These are phyloP conservation scores for Semotilus atromaculatus DNA, from an alignment of 2,797 vertebrate genomes.

Conservation along the genomic window DNA sequence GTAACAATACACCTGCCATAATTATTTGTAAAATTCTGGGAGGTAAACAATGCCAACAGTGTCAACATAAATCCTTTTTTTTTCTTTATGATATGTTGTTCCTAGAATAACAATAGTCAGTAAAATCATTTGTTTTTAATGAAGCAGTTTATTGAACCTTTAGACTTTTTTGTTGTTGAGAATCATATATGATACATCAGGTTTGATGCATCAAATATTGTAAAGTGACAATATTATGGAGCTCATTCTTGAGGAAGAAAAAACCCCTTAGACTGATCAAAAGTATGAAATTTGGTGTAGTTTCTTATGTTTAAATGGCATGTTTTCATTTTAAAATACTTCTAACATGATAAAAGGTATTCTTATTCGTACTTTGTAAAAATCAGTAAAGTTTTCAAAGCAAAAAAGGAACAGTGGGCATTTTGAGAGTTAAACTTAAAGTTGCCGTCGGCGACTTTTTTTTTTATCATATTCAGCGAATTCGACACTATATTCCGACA, in stretches of 20 bases:
- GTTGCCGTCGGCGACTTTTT: no score
- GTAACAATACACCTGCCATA: neutral
- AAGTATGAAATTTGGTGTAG: neutral
- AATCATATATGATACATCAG: neutral
- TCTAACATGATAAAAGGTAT: neutral
- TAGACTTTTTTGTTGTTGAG: neutral
- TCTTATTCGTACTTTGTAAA: neutral
- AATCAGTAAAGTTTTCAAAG: neutral
- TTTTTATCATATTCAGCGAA: no score
- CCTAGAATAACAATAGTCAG: neutral
- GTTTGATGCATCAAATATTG: neutral
- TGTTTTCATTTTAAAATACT: neutral
- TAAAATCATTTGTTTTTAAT: neutral
- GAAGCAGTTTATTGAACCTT: neutral
- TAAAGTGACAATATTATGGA: neutral
- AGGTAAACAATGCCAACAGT: neutral
- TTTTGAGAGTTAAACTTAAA: neutral
- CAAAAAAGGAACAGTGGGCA: neutral
- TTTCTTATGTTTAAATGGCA: neutral
- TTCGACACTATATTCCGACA: no score
- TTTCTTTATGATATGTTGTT: neutral
- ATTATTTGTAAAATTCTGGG: neutral
- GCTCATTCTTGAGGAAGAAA: neutral
- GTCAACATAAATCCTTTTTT: neutral
- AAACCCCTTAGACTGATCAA: neutral